Evolutionary conservation across 2,797 vertebrate species (phyloP).

Genomic region (Staurois parvus): DNA sequence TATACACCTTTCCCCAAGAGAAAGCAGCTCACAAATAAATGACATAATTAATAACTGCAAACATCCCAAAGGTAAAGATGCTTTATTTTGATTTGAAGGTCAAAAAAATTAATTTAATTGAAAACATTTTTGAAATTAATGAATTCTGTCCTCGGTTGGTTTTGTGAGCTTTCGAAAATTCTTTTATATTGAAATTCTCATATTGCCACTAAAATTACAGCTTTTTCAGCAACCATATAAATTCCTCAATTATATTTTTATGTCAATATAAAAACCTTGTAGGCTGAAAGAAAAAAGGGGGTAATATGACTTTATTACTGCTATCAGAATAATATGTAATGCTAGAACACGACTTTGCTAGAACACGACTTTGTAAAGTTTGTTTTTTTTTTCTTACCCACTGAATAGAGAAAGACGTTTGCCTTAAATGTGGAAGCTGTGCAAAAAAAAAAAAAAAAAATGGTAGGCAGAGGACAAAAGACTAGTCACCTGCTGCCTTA

Average conservation of each 20-base stretch:
- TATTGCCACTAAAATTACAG: background rate
- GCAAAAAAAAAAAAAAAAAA: too few species aligned
- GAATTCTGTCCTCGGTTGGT: background rate
- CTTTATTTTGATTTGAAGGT: conserved; percentile 13
- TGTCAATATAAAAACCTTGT: conserved; percentile 20
- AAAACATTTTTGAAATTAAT: background rate
- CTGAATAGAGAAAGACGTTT: too few species aligned
- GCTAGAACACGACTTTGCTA: too few species aligned
- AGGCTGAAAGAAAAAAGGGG: background rate
- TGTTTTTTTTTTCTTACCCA: too few species aligned
- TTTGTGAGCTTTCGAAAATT: background rate
- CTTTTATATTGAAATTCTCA: background rate
- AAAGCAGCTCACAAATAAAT: conserved; percentile 17
- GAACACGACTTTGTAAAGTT: too few species aligned
- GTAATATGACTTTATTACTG: background rate
- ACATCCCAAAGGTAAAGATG: background rate
- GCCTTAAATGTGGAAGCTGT: too few species aligned
- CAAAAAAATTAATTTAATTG: background rate
- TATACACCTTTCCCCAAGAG: background rate
- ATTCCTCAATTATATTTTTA: conserved; percentile 26
- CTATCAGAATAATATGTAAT: too few species aligned
- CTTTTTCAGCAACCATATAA: background rate
- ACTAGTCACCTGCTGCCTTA: too few species aligned
- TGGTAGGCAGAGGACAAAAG: too few species aligned
- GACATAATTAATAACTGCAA: conserved; percentile 30